Percentiles rank a stretch among this genome's conserved stretches.
These are phyloP conservation scores for Micromys minutus DNA, from an alignment of 2,113 vertebrate genomes.

Conservation along the genomic window DNA sequence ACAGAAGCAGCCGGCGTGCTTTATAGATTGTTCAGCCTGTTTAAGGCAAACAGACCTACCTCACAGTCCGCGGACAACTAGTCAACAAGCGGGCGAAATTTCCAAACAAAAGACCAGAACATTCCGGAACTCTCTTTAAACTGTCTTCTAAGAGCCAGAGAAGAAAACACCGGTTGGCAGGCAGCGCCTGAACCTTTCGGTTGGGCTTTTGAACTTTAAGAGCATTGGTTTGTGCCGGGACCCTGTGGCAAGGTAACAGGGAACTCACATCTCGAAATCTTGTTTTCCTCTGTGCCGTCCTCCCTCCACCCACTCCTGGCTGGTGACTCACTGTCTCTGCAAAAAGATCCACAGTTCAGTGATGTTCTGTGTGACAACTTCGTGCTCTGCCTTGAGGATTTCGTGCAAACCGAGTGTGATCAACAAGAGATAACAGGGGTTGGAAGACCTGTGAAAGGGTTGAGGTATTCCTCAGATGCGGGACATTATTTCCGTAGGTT, in stretches of 20 bases:
- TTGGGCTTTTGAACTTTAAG: neutral
- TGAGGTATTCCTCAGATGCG: neutral
- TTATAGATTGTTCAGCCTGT: constrained; percentile 48
- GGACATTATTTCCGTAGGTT: neutral
- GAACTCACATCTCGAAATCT: constrained; percentile 39
- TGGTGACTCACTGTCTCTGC: constrained; percentile 48
- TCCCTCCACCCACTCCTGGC: neutral
- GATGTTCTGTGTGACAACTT: constrained; percentile 18
- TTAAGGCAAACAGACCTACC: constrained; percentile 65
- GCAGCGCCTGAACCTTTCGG: neutral
- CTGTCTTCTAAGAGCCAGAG: constrained; percentile 43
- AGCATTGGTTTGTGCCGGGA: neutral
- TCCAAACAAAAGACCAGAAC: constrained; percentile 68
- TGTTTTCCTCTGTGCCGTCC: neutral
- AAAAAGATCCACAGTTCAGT: constrained; percentile 11
- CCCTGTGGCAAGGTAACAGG: neutral
- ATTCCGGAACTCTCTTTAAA: constrained; percentile 54
- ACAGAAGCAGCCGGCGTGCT: neutral
- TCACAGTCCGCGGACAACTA: constrained; percentile 56
- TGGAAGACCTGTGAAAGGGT: neutral
- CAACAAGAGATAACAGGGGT: neutral
- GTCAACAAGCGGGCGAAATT: constrained; percentile 62
- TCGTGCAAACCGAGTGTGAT: constrained; percentile 30
- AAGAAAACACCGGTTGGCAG: constrained; percentile 7
- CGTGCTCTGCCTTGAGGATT: constrained; percentile 33